Base-by-base conservation (phyloP, 2,888 invertebrate genomes). In the Pyrrhia umbra region DNA sequence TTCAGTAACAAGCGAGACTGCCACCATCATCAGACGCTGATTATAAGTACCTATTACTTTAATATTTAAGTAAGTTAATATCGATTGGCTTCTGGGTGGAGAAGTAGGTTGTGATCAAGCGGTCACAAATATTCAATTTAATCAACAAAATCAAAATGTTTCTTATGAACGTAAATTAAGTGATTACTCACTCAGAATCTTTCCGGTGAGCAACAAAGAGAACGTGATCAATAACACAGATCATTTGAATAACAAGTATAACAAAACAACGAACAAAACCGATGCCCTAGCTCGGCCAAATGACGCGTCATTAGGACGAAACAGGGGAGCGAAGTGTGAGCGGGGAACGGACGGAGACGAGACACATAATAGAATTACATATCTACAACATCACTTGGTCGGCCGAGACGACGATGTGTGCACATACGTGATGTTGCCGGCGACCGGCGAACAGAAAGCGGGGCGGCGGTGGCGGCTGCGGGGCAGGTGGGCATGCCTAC, bases 281-380 rank as follows among this genome's bases (percentile, higher is more conserved):
- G 87, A 88, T 88, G 89, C 88, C 85, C 87, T 85, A 88, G 86
- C 89, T 87, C 90, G 90, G 88, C 88, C 84, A 89, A 92, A 88
- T 92, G 91, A 92, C 90, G 92, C 90, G 89, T 87, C 87, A 87
- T 86, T 86, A 89, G 86, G 91, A 88, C 88, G 88, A 90, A 77
- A 75, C 79, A 86, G 91, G 91, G 90, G 85, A 85, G 82, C 42
- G 83, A 86, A 83, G 85, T 82, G 87, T 77, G 80, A 85, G 86
- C 85, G 88, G 86, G 87, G 86, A 85, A 83, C 88, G 91, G 92
- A 90, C 90, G 88, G 88, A 91, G 91, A 86, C 91, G 92, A 93
- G 91, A 91, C 90, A 92, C 91, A 93, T 92, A 93, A 93, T 92
- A 90, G 90, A 92, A 92, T 92, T 91, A 93, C 90, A 92, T 92